Evolutionary conservation across 1,140 invertebrate species (phyloP), one percentile per base, ranked within the genome.

Genomic region (Lasioglossum baleicum): DNA sequence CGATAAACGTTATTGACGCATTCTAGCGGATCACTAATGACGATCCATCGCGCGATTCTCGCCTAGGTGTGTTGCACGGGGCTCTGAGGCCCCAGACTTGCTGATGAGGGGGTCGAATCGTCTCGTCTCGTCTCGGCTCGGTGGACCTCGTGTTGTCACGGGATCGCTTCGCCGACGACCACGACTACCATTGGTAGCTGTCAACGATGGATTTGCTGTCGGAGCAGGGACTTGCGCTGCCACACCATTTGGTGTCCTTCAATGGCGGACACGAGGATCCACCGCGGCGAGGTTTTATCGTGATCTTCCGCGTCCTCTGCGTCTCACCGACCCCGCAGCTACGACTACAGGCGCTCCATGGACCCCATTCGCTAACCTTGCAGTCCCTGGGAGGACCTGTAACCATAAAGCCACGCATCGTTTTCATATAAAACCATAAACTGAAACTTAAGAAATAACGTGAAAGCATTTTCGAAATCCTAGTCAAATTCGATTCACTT

Each of bases 261-360:
- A 98, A 93, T 2, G 96, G 95, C 22, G 97, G 97, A 93, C 97
- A 98, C 15, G 95, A 93, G 40, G 94, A 92, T 3, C 97, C 97
- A 17, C 96, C 96, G 17, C 96, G 93, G 58, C 96, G 94, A 22
- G 96, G 95, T 83, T 96, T 96, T 88, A 96, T 95, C 70, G 96
- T 91, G 31, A 98, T 95, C 82, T 95, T 95, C 80, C 97, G 94
- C 75, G 95, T 95, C 81, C 97, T 95, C 88, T 96, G 94, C 91
- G 96, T 97, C 90, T 98, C 97, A 20, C 97, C 97, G 56, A 98
- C 97, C 63, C 97, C 97, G 90, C 97, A 98, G 56, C 96, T 95
- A 87, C 96, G 96, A 90, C 96, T 97, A 93, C 97, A 98, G 20
- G 95, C 92, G 82, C 96, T 96, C 97, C 97, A 98, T 77, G 95